phyloP scores from a whole-genome alignment of 2,797 vertebrate species.

The Masticophis lateralis region DNA sequence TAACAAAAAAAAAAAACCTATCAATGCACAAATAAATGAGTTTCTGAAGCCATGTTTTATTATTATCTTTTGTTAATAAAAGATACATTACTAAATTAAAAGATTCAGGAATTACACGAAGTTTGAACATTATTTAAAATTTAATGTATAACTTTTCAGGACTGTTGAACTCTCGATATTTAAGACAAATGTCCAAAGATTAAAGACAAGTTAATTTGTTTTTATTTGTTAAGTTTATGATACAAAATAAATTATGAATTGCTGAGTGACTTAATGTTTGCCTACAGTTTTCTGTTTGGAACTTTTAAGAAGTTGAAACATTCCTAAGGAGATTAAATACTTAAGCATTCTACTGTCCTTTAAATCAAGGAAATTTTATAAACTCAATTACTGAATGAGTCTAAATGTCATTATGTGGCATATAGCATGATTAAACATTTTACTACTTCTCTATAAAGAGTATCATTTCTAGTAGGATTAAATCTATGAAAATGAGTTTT shows the following conservation, averaged over 20 bases:
- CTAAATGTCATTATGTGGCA: conserved; percentile 67
- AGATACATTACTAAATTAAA: neutral
- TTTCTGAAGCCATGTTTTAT: neutral
- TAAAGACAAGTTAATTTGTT: neutral
- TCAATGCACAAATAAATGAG: neutral
- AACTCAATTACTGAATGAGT: conserved; percentile 65
- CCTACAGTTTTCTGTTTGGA: conserved; percentile 33
- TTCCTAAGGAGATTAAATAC: conserved; percentile 67
- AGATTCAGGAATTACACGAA: neutral
- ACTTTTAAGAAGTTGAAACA: conserved; percentile 56
- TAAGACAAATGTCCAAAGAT: neutral
- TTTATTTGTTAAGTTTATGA: neutral
- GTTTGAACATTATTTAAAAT: neutral
- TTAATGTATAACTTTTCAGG: neutral
- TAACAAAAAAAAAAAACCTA: neutral
- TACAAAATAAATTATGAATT: conserved; percentile 37
- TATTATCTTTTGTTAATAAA: neutral
- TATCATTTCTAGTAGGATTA: conserved; percentile 67
- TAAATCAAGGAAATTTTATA: conserved; percentile 64
- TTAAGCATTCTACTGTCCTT: conserved; percentile 63
- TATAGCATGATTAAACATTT: conserved; percentile 68
- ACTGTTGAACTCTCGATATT: neutral
- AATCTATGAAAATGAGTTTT: conserved; percentile 61
- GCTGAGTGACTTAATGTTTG: conserved; percentile 44
- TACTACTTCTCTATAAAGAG: conserved; percentile 47